Conservation (phyloP, 2,797 vertebrate species). For the Peromyscus aztecus region DNA sequence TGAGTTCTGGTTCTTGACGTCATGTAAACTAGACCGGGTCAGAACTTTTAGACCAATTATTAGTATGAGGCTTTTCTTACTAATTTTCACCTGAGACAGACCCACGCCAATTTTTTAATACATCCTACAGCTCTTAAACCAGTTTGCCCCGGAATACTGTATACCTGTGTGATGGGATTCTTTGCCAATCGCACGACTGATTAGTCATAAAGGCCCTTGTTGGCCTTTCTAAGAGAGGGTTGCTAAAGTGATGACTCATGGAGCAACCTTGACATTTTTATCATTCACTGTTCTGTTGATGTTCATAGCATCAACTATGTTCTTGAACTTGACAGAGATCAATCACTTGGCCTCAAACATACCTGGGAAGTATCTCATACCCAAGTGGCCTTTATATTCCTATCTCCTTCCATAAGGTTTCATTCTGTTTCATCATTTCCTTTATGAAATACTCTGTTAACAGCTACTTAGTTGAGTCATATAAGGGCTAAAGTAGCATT, state of each 20-base stretch:
- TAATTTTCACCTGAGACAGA: neutral
- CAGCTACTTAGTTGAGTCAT: conserved; percentile 75
- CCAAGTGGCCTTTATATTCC: neutral
- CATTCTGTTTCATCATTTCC: neutral
- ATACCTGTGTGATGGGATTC: neutral
- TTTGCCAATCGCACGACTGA: neutral
- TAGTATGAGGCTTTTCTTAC: neutral
- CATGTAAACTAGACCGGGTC: neutral
- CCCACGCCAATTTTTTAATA: neutral
- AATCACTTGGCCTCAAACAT: neutral
- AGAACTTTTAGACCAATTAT: neutral
- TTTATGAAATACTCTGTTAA: neutral
- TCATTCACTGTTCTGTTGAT: neutral
- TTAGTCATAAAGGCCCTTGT: neutral
- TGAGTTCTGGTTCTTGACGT: neutral
- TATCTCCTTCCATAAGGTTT: neutral
- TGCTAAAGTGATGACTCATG: neutral
- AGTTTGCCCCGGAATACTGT: neutral
- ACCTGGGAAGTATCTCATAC: neutral
- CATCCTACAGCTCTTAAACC: neutral
- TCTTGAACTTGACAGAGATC: neutral
- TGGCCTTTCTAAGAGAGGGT: neutral
- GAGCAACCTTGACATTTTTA: neutral
- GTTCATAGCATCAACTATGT: neutral
- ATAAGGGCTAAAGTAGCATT: conserved; percentile 57